Evolutionary conservation across 2,797 vertebrate species (phyloP).

Genomic region (Sarcophilus harrisii): DNA sequence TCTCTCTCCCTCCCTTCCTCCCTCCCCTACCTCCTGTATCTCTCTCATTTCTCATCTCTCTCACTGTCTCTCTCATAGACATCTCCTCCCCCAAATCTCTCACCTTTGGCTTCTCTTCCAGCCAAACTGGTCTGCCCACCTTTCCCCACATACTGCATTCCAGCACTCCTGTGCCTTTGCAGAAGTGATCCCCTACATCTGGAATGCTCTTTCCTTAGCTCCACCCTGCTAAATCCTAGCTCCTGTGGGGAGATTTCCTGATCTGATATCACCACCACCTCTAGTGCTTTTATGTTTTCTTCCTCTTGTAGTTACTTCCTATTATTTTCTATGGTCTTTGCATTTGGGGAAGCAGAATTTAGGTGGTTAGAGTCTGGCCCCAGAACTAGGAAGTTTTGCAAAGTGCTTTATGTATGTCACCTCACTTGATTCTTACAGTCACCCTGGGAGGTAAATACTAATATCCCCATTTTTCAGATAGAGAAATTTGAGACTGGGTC

Average conservation of each 20-base stretch:
- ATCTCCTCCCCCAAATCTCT: not conserved
- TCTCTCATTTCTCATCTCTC: too few species aligned
- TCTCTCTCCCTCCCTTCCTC: too few species aligned
- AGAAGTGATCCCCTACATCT: not conserved
- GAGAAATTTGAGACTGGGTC: not conserved
- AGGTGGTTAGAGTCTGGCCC: not conserved
- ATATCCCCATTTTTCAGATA: not conserved
- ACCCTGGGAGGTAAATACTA: not conserved
- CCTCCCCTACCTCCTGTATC: too few species aligned
- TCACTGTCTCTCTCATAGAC: not conserved
- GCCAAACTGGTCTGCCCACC: not conserved
- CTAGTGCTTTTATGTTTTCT: not conserved
- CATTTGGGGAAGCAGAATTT: not conserved
- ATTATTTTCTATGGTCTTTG: not conserved
- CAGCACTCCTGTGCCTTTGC: not conserved
- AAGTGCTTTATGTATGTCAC: not conserved
- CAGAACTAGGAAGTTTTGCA: not conserved
- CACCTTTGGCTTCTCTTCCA: not conserved
- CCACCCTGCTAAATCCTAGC: not conserved
- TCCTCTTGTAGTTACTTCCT: not conserved
- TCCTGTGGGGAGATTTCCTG: not conserved
- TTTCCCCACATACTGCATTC: not conserved
- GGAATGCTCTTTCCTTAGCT: not conserved
- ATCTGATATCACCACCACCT: not conserved
- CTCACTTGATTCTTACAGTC: not conserved